Base-by-base conservation (phyloP, 2,888 invertebrate species). In the Pyrgus malvae region DNA sequence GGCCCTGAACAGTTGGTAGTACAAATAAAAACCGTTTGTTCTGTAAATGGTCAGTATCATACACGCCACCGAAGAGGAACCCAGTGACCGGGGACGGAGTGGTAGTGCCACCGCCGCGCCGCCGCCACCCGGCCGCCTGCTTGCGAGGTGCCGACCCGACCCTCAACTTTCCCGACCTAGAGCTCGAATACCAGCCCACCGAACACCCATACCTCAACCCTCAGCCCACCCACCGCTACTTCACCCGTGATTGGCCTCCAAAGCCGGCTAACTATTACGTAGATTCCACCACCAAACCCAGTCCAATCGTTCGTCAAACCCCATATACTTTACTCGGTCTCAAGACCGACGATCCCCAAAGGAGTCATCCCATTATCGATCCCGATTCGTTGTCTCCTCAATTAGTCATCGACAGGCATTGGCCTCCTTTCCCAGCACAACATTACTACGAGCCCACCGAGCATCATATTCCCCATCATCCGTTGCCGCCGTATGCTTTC, bases 21-120 rank as follows among this genome's bases (percentile, higher is more conserved):
- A 71, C 70, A 73, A 81, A 85, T 88, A 80, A 84, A 83, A 88
- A 85, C 72, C 74, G 75, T 78, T 80, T 87, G 71, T 90, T 88
- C 85, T 88, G 79, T 83, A 69, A 83, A 83, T 86, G 86, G 78
- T 85, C 83, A 89, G 89, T 80, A 66, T 78, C 78, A 67, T 88
- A 81, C 81, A 70, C 74, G 69, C 89, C 85, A 76, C 87, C 92
- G 90, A 88, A 90, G 84, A 91, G 92, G 88, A 92, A 92, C 74
- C 92, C 92, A 68, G 92, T 92, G 84, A 92, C 92, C 70, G 92
- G 92, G 74, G 92, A 91, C 75, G 92, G 92, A 72, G 88, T 92
- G 77, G 74, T 76, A 72, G 75, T 92, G 80, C 88, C 86, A 80
- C 90, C 89, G 71, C 80, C 70, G 76, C 85, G 91, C 58, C 86